Base-by-base conservation (phyloP, 2,113 vertebrate genomes). In the Danionella cerebrum region DNA sequence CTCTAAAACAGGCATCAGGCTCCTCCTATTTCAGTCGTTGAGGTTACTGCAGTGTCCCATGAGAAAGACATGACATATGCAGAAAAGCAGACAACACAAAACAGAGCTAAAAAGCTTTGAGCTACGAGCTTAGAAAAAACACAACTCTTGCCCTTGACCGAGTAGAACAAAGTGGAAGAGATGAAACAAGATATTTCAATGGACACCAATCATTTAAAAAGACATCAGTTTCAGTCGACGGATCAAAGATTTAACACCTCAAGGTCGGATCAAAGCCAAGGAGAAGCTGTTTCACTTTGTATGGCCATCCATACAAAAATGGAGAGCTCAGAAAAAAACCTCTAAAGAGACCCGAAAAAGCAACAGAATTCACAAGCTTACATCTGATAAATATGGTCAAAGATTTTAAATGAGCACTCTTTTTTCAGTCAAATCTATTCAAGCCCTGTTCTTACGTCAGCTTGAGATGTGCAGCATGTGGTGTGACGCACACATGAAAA, bases 171-270 rank as follows among this genome's bases (percentile, higher is more conserved):
- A 42, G 13, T n/a, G n/a, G n/a, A n/a, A 53, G 10, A 45, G 27
- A 33, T 35, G 65, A 27, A 38, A 48, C 29, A 62, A 73, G 57
- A 44, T 57, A 25, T 41, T 62, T 39, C 22, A 7, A 31, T 47
- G 41, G 74, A 75, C 79, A 75, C 75, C 22, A 70, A 78, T 82
- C 73, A 78, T 73, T 51, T 53, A 64, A 57, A 41, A 41, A 33
- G 21, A 41, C 59, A 77, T 74, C 68, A 78, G 76, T 75, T 51
- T 31, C 31, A 22, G n/a, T 27, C 6, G 60, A 48, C 8, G 16
- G 41, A 60, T 48, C 39, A 76, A 58, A 65, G 42, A 53, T 29
- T 14, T 27, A 16, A 71, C 29, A 52, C n/a, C 22, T 62, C 47
- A 39, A 51, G 13, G 33, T 21, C 51, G 29, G 48, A 38, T 52